Percentiles rank a stretch among this genome's conserved stretches.
Evolutionary conservation across 2,113 vertebrate species (phyloP).

Genomic region (Ageneiosus marmoratus): DNA sequence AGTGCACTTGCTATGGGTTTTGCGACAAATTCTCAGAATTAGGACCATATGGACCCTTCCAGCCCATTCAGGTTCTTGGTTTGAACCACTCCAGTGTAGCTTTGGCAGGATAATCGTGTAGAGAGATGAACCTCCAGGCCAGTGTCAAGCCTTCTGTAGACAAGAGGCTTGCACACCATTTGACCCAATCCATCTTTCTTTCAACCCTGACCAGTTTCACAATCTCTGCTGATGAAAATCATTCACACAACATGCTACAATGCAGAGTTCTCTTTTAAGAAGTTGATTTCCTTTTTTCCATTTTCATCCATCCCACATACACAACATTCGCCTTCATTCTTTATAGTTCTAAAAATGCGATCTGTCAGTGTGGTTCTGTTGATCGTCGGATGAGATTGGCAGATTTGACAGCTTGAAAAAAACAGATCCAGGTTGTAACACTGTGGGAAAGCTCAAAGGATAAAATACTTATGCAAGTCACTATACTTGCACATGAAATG

Average conservation of each 20-base stretch:
- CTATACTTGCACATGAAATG: neutral
- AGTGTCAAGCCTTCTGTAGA: neutral
- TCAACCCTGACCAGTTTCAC: neutral
- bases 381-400: no score
- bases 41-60: neutral
- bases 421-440: neutral
- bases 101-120: neutral
- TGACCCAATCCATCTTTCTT: neutral
- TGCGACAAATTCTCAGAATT: neutral
- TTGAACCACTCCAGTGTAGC: neutral
- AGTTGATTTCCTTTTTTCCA: no score
- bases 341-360: no score
- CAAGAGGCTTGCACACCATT: neutral
- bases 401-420: no score
- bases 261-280: no score
- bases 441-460: no score
- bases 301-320: no score
- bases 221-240: neutral
- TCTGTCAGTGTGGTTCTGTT: no score
- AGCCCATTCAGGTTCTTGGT: neutral
- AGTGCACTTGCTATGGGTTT: neutral
- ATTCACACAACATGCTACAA: neutral
- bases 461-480: neutral
- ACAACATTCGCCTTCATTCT: no score
- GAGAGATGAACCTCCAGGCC: neutral